A percentile compares a stretch with the other conserved stretches of the same genome.
These are phyloP conservation scores for Rhyacophila brunnea DNA, from an alignment of 1,140 invertebrate genomes.

Conservation along the genomic window DNA sequence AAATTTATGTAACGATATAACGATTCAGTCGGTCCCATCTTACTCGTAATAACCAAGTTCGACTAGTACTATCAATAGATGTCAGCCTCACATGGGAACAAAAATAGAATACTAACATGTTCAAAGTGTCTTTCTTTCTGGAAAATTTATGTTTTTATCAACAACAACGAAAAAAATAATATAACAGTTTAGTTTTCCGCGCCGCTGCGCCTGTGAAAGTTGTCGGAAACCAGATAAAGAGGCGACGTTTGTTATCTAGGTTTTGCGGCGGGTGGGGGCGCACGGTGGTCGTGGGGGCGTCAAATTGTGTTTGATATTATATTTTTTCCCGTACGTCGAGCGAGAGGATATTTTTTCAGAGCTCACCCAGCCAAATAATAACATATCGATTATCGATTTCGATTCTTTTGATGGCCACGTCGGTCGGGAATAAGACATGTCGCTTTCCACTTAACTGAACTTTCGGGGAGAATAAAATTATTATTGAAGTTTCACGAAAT, in stretches of 20 bases:
- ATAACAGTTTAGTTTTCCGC: too few relatives aligned
- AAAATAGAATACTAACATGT: too few relatives aligned
- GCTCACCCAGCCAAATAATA: slow-evolving; percentile 8
- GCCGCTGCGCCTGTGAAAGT: neutral
- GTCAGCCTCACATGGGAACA: too few relatives aligned
- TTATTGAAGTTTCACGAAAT: too few relatives aligned
- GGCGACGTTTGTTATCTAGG: neutral
- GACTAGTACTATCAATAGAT: too few relatives aligned
- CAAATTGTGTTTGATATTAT: slow-evolving; percentile 7
- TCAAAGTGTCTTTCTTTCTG: too few relatives aligned
- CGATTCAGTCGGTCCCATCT: too few relatives aligned
- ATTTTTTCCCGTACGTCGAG: slow-evolving; percentile 3
- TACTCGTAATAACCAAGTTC: too few relatives aligned
- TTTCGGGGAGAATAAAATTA: too few relatives aligned
- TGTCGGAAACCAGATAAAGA: slow-evolving; percentile 20
- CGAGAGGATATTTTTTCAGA: neutral
- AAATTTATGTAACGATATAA: too few relatives aligned
- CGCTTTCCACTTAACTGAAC: neutral
- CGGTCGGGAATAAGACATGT: slow-evolving; percentile 10
- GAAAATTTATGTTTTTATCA: too few relatives aligned
- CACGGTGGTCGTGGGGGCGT: neutral
- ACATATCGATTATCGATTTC: slow-evolving; percentile 17
- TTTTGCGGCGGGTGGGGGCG: neutral
- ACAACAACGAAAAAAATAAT: too few relatives aligned
- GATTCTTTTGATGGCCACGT: neutral